A percentile compares a stretch with the other conserved stretches of the same genome.
These are phyloP conservation scores for Hypotaenidia okinawae DNA, from an alignment of 2,797 vertebrate genomes.

Conservation along the genomic window DNA sequence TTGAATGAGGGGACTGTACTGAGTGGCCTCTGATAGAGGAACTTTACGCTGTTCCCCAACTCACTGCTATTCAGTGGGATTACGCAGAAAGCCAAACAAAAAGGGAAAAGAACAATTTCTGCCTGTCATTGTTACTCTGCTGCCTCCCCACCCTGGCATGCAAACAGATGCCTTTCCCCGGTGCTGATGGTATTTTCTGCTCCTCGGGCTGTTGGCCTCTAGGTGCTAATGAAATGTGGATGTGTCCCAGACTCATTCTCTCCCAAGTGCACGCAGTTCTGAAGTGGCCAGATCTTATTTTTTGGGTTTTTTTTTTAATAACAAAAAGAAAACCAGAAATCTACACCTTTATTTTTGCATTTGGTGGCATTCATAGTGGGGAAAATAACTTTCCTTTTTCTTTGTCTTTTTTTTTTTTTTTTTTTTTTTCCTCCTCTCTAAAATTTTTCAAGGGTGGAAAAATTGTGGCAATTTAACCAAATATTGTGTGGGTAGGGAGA, in stretches of 20 bases:
- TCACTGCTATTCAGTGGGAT: slow-evolving; percentile 41
- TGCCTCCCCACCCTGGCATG: neutral
- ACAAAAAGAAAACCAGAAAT: neutral
- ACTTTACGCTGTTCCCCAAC: neutral
- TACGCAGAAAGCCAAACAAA: neutral
- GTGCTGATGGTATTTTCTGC: neutral
- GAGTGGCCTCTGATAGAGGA: slow-evolving; percentile 45
- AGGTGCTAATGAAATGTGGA: slow-evolving; percentile 15
- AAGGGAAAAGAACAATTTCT: slow-evolving; percentile 37
- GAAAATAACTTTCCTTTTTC: neutral
- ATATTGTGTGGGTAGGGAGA: no score
- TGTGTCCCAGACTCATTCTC: neutral
- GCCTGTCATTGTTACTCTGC: neutral
- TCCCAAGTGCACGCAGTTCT: neutral
- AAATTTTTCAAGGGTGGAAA: neutral
- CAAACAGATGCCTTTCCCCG: slow-evolving; percentile 36
- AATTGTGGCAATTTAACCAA: neutral
- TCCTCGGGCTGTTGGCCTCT: neutral
- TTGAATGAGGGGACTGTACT: slow-evolving; percentile 43
- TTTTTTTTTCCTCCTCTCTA: neutral
- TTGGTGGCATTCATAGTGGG: neutral
- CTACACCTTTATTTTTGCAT: neutral
- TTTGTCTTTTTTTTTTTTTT: no score
- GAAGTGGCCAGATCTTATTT: neutral
- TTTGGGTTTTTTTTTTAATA: neutral